Evolutionary conservation across 1,140 invertebrate genomes (phyloP), one percentile per base, ranked within the genome.

Genomic region (Zaprionus taronus): DNA sequence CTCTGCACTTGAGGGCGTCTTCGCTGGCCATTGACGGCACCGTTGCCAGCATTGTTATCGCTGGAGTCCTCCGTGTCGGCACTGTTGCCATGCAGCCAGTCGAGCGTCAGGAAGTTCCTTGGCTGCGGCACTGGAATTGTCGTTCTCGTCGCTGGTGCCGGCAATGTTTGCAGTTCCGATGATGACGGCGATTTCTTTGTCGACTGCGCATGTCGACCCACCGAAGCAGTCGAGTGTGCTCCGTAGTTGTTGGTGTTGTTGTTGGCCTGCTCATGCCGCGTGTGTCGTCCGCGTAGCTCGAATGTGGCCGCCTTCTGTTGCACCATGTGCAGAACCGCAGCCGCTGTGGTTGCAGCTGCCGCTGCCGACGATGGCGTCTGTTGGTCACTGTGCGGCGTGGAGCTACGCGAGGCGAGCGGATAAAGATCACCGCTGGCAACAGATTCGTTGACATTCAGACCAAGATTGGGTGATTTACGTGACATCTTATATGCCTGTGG

Each of bases 401-500:
- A 79, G 44, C 69, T 81, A 56, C 81, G 60, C n/a, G 77, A 82
- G 5, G 66, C 72, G 11, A 77, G 56, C 0, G 79, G 67, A 68
- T 81, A 67, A 11, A 79, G 51, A 20, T 78, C 69, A 51, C 51
- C 69, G 6, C 79, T 72, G 24, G 72, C 53, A 26, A 83, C 77
- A 63, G 86, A 56, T 44, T 83, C 79, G 67, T 83, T 76, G 15
- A 89, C 79, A 57, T 83, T 80, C 12, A 85, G 72, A 56, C 77
- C 79, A 9, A 92, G 79, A 72, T 92, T 85, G 12, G 92, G 91
- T 11, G 92, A 93, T 77, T 92, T 93, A n/a, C 93, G 82, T 5
- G 93, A 92, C 84, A 93, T 91, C 57, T 93, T 92, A 77, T 93
- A 93, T 4, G 92, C 93, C 47, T 93, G 92, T 9, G 93, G 93